These are phyloP conservation scores for Diachrysia chrysitis DNA, from an alignment of 2,888 invertebrate species.

Conservation along the genomic window DNA sequence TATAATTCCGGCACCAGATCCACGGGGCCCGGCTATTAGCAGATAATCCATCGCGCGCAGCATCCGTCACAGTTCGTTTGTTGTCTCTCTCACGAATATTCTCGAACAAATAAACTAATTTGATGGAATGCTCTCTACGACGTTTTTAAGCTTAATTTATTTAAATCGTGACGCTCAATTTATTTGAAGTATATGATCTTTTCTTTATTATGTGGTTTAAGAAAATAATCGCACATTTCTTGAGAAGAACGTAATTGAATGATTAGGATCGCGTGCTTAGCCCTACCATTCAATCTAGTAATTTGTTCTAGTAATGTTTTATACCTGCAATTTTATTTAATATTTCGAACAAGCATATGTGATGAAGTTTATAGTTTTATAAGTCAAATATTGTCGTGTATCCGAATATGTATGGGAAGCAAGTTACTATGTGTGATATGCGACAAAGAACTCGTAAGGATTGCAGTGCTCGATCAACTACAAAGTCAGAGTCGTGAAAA, in stretches of 20 bases:
- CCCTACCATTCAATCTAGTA: no score
- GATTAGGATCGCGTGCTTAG: no score
- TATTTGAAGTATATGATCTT: neutral
- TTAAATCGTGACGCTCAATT: neutral
- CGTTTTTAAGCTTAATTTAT: neutral
- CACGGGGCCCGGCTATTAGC: neutral
- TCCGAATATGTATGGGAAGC: no score
- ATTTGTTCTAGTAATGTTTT: no score
- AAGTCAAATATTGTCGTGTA: no score
- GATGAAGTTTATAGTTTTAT: no score
- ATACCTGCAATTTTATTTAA: no score
- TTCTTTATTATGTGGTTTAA: neutral
- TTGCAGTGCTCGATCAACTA: no score
- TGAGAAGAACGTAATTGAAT: neutral
- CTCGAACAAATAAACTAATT: neutral
- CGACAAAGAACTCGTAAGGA: no score
- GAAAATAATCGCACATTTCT: neutral
- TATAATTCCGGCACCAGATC: neutral
- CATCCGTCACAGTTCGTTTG: conserved; percentile 2
- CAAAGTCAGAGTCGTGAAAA: no score
- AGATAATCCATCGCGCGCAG: neutral
- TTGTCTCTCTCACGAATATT: neutral
- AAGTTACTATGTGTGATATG: no score
- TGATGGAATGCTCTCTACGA: neutral
- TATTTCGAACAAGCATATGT: no score